Evolutionary conservation across 1,140 invertebrate species (phyloP), one percentile per base, ranked within the genome.

Genomic region (Camponotus pennsylvanicus): DNA sequence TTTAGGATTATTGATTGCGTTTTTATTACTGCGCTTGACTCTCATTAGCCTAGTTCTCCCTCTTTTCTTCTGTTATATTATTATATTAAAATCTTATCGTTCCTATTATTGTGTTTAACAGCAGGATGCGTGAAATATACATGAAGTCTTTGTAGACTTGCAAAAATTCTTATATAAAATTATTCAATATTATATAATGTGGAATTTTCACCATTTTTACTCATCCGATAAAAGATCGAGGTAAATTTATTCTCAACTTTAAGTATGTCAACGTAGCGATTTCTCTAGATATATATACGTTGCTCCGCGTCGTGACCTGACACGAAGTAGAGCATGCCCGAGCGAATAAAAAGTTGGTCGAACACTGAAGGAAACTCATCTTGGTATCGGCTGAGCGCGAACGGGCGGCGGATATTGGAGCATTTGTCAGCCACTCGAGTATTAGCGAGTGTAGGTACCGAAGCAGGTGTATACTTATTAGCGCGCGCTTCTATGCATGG

Each of bases 391-490:
- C 70, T 27, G 40, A 7, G 55, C 63, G 82, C 82, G 71, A 88
- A 66, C 90, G 89, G 91, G 15, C 49, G 93, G 91, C 93, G 93
- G 93, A 93, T 93, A 93, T 94, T 94, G 93, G 92, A 91, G 92
- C 93, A 94, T 94, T 94, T 94, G 92, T 94, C 93, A 93, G 90
- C 86, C 78, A 76, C 70, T 90, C 87, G 92, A 93, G 92, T 93
- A 92, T 94, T 93, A 92, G 93, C 89, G 71, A 4, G 70, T 27
- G 13, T 11, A 52, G 37, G 8, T 52, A 49, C 9, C 80, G 83
- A 67, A 82, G 32, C 57, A 52, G 85, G 21, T 11, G 89, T 93
- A 93, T 91, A 93, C 92, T 93, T 93, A 94, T 94, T 94, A 94
- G 89, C 85, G 90, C 69, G 52, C 87, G 87, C 87, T 91, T 92